These are phyloP conservation scores for Porites lobata DNA, from an alignment of 92 coral and sea anemone genomes.

Conservation along the genomic window DNA sequence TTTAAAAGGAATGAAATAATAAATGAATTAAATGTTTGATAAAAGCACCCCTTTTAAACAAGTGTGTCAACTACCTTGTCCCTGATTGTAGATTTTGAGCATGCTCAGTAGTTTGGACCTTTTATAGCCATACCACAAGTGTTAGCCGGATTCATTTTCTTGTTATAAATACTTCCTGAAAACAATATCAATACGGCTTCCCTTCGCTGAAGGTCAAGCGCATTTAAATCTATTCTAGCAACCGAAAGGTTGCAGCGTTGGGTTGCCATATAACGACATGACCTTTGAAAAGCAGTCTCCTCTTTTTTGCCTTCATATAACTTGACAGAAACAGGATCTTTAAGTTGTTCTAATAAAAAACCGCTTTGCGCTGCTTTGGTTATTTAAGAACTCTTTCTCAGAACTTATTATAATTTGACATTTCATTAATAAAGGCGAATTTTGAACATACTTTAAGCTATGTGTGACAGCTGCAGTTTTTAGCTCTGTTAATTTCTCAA, in stretches of 20 bases:
- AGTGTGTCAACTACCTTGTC: not conserved
- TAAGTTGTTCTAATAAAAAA: not conserved
- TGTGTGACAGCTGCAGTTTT: too few species aligned
- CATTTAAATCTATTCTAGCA: slow-evolving; percentile 89
- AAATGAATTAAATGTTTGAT: too few species aligned
- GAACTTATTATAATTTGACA: too few species aligned
- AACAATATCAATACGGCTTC: not conserved
- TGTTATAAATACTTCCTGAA: slow-evolving; percentile 27
- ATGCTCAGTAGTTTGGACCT: slow-evolving; percentile 7
- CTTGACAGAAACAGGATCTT: not conserved
- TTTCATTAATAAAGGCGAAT: not conserved
- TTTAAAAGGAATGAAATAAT: too few species aligned
- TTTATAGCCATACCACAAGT: slow-evolving; percentile 23
- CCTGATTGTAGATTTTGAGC: not conserved
- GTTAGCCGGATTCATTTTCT: not conserved
- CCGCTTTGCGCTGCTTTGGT: not conserved
- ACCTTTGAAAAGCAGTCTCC: slow-evolving; percentile 95
- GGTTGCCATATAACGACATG: slow-evolving; percentile 85
- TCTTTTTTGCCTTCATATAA: slow-evolving; percentile 42
- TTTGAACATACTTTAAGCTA: too few species aligned
- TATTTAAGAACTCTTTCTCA: not conserved
- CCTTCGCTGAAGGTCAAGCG: slow-evolving; percentile 98
- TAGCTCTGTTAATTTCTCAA: too few species aligned
- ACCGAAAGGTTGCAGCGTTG: slow-evolving; percentile 79
- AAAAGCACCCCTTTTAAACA: too few species aligned